These are phyloP conservation scores for Apis dorsata DNA, from an alignment of 1,140 invertebrate species.

Conservation along the genomic window DNA sequence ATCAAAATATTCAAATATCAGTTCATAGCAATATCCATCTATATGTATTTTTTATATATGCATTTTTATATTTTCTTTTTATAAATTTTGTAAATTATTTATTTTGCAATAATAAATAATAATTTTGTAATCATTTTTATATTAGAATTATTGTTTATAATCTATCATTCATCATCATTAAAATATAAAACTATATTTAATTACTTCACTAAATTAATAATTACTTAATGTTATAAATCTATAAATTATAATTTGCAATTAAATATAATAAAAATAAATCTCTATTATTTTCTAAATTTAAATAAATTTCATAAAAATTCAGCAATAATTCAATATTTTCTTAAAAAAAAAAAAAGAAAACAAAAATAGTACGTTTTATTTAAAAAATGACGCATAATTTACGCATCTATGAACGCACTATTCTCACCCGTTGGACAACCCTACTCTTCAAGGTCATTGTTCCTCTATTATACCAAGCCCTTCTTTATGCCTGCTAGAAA, in stretches of 20 bases:
- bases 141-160: too few relatives aligned
- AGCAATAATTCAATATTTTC: neutral
- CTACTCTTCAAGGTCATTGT: slow-evolving; percentile 38
- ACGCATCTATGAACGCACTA: slow-evolving; percentile 30
- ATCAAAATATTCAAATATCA: slow-evolving; percentile 25
- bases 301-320: neutral
- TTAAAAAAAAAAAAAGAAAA: neutral
- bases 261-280: neutral
- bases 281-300: too few relatives aligned
- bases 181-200: neutral
- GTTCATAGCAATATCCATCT: neutral
- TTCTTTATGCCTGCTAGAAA: slow-evolving; percentile 27
- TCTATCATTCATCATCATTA: too few relatives aligned
- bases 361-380: neutral
- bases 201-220: neutral
- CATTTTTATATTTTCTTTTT: neutral
- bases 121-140: neutral
- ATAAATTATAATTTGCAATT: neutral
- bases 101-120: neutral
- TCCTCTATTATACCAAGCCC: slow-evolving; percentile 10
- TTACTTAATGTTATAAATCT: too few relatives aligned
- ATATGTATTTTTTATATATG: neutral
- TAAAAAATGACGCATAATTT: slow-evolving; percentile 45
- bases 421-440: slow-evolving; percentile 38
- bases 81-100: neutral